A percentile compares a stretch with the other conserved stretches of the same genome.
Conservation (phyloP, 2,888 invertebrate genomes). For the Mesodorylaimus sp. region DNA sequence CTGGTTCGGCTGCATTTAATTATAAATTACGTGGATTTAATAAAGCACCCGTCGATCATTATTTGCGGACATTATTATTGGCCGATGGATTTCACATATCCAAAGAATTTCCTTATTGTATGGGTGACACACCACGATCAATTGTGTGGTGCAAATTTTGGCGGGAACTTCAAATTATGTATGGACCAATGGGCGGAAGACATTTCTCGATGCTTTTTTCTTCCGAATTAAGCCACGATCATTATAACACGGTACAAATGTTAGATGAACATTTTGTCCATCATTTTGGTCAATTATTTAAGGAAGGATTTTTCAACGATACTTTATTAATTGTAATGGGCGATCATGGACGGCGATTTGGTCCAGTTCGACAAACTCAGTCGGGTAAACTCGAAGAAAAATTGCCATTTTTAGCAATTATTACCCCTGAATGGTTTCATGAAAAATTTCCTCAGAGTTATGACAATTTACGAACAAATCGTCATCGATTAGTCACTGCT, state of each 20-base stretch:
- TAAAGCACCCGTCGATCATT: slow-evolving; percentile 6
- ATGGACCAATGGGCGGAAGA: neutral
- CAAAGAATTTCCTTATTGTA: slow-evolving; percentile 7
- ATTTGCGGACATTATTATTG: no score
- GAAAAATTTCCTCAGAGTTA: slow-evolving; percentile 19
- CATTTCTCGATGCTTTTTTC: slow-evolving; percentile 8
- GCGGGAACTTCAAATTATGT: slow-evolving; percentile 2
- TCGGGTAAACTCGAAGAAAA: slow-evolving; percentile 27
- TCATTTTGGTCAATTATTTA: neutral
- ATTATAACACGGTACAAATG: slow-evolving; percentile 7
- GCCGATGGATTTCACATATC: no score
- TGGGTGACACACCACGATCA: slow-evolving; percentile 8
- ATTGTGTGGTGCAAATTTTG: slow-evolving; percentile 1
- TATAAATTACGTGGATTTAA: slow-evolving; percentile 55
- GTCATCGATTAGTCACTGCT: slow-evolving; percentile 26
- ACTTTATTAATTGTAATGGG: slow-evolving; percentile 16
- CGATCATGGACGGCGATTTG: slow-evolving; percentile 31
- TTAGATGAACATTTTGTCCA: slow-evolving; percentile 3
- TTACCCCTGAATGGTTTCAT: slow-evolving; percentile 24
- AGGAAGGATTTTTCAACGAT: slow-evolving; percentile 6
- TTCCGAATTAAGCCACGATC: slow-evolving; percentile 7
- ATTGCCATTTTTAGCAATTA: slow-evolving; percentile 17
- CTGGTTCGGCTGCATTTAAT: slow-evolving; percentile 57
- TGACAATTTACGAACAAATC: slow-evolving; percentile 21
- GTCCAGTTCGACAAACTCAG: slow-evolving; percentile 25